Conservation (phyloP, 2,113 vertebrate genomes). For the Climacteris rufus region DNA sequence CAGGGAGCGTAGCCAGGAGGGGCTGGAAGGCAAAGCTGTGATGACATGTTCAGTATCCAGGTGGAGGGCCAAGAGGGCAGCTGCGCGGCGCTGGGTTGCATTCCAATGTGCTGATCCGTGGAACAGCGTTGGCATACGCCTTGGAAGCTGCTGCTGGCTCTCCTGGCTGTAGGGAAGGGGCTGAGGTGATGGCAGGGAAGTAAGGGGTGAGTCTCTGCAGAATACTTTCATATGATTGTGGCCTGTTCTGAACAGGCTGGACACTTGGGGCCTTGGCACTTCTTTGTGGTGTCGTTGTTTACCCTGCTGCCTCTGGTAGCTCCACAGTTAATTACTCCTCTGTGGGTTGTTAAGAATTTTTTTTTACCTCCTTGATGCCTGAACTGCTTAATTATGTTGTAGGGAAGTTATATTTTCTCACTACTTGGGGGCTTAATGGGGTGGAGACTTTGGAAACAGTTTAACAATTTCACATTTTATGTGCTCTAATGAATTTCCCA, state of each 20-base stretch:
- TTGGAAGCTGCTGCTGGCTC: conserved; percentile 52
- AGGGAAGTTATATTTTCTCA: conserved; percentile 32
- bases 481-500: conserved; percentile 55
- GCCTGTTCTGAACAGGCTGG: not conserved
- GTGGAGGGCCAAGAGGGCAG: conserved; percentile 58
- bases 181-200: conserved; percentile 58
- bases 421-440: conserved; percentile 41
- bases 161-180: conserved; percentile 47
- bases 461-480: conserved; percentile 44
- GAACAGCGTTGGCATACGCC: conserved; percentile 44
- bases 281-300: not conserved
- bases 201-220: conserved; percentile 31
- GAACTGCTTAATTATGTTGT: conserved; percentile 2
- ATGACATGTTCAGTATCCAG: conserved; percentile 59
- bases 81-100: conserved; percentile 8
- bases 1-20: conserved; percentile 59
- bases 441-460: conserved; percentile 42
- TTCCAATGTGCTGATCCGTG: conserved; percentile 55
- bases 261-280: not conserved
- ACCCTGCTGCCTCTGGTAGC: not conserved
- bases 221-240: not conserved
- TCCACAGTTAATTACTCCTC: not conserved
- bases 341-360: not conserved
- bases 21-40: conserved; percentile 54
- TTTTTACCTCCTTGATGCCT: not conserved